phyloP scores from a whole-genome alignment of 2,888 invertebrate species.

The Tetheella fluctuosa region DNA sequence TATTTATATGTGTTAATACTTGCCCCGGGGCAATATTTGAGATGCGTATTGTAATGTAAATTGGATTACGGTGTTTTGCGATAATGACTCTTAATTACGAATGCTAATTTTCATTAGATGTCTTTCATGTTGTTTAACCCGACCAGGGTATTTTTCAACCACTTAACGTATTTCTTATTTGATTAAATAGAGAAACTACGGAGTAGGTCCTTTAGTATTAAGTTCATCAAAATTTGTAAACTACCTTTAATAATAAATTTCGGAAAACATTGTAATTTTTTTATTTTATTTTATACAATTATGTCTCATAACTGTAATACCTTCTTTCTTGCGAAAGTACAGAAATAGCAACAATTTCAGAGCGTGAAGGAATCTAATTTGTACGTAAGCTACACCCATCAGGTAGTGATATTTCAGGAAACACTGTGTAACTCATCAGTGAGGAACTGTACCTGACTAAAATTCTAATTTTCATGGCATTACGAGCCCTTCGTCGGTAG shows the following conservation, averaged over 20 bases:
- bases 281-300: too few species aligned
- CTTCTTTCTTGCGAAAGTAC: too few species aligned
- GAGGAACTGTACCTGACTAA: conserved; percentile 39
- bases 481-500: conserved; percentile 52
- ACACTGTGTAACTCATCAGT: conserved; percentile 39
- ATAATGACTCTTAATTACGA: conserved; percentile 28
- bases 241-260: too few species aligned
- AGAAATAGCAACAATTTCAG: neutral
- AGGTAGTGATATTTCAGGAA: conserved; percentile 23
- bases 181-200: too few species aligned
- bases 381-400: neutral
- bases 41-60: conserved; percentile 28
- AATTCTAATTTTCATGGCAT: conserved; percentile 63
- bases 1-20: conserved; percentile 21
- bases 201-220: too few species aligned
- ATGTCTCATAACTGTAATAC: too few species aligned
- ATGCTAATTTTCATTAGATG: conserved; percentile 23
- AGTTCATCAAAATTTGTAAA: too few species aligned
- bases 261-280: too few species aligned
- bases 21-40: conserved; percentile 32
- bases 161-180: too few species aligned
- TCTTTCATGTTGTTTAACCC: conserved; percentile 26
- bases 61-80: conserved; percentile 24
- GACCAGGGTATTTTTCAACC: neutral
- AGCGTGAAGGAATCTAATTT: neutral